Percentiles rank a stretch among this genome's conserved stretches.
These are phyloP conservation scores for Tenualosa ilisha DNA, from an alignment of 2,797 vertebrate species.

Conservation along the genomic window DNA sequence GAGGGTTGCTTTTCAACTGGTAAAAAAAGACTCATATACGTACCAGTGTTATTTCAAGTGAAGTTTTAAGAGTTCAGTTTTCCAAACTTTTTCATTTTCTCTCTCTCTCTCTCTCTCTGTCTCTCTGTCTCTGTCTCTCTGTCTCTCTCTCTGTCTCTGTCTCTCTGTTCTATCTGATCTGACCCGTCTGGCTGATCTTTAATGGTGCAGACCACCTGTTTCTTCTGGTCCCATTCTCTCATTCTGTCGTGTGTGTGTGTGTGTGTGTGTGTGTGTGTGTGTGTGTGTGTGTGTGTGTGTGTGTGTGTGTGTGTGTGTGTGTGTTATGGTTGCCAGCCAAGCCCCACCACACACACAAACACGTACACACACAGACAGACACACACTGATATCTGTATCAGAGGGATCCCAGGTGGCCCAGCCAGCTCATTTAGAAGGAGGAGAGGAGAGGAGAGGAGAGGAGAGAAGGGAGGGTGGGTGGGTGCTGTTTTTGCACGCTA, in stretches of 20 bases:
- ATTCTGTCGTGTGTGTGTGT: not conserved
- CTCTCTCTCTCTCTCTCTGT: too few species aligned
- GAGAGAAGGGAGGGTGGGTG: too few species aligned
- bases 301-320: too few species aligned
- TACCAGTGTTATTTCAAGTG: too few species aligned
- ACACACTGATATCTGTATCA: constrained; percentile 21
- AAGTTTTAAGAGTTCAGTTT: too few species aligned
- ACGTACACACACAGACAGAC: constrained; percentile 10
- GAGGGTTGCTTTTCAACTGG: too few species aligned
- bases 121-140: too few species aligned
- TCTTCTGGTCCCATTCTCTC: constrained; percentile 24
- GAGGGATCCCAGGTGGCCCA: constrained; percentile 9
- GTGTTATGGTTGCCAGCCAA: constrained; percentile 29
- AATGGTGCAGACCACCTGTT: constrained; percentile 31
- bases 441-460: not conserved
- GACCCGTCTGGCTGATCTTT: constrained; percentile 37
- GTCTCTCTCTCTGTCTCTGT: too few species aligned
- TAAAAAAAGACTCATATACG: too few species aligned
- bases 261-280: too few species aligned
- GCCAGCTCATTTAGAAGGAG: not conserved
- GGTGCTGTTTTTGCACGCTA: not conserved
- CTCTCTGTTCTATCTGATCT: constrained; percentile 37
- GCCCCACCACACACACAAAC: not conserved
- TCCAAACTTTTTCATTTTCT: too few species aligned
- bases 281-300: too few species aligned